A percentile compares a stretch with the other conserved stretches of the same genome.
These are phyloP conservation scores for Hippocampus barbouri DNA, from an alignment of 2,113 vertebrate species.

Conservation along the genomic window DNA sequence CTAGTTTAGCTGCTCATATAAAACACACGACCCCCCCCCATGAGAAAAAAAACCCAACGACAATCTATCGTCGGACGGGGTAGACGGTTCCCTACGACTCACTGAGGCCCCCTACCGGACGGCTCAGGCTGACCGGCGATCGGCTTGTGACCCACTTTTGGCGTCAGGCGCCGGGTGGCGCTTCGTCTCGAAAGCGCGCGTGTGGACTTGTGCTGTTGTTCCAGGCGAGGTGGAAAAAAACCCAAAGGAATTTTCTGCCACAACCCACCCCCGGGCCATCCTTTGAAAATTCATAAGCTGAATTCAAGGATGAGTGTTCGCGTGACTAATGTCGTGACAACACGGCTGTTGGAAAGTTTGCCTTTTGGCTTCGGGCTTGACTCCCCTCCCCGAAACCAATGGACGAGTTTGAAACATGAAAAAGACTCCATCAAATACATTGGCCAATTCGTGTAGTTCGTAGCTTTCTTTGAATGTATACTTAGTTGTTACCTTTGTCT, in stretches of 20 bases:
- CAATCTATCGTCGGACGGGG: slow-evolving; percentile 50
- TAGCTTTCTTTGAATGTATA: too few relatives aligned
- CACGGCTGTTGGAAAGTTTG: not conserved
- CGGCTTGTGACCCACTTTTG: not conserved
- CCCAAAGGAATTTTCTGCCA: too few relatives aligned
- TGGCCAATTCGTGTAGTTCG: too few relatives aligned
- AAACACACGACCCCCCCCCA: too few relatives aligned
- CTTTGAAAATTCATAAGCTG: not conserved
- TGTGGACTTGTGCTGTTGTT: not conserved
- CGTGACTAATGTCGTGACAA: not conserved
- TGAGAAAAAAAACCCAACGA: not conserved
- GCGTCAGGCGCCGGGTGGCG: not conserved
- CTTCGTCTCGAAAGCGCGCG: slow-evolving; percentile 23
- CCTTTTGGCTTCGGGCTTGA: not conserved
- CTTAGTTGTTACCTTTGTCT: too few relatives aligned
- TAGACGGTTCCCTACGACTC: slow-evolving; percentile 70
- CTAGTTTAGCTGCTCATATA: not conserved
- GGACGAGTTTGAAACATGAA: too few relatives aligned
- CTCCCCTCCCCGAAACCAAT: not conserved
- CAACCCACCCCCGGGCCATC: too few relatives aligned
- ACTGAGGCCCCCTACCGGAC: slow-evolving; percentile 64
- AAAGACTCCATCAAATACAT: too few relatives aligned
- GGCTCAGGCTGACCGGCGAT: slow-evolving; percentile 55
- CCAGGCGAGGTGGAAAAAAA: slow-evolving; percentile 22
- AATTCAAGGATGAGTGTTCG: not conserved